Evolutionary conservation across 2,113 vertebrate species (phyloP).

Genomic region (Pogonocichla stellata): DNA sequence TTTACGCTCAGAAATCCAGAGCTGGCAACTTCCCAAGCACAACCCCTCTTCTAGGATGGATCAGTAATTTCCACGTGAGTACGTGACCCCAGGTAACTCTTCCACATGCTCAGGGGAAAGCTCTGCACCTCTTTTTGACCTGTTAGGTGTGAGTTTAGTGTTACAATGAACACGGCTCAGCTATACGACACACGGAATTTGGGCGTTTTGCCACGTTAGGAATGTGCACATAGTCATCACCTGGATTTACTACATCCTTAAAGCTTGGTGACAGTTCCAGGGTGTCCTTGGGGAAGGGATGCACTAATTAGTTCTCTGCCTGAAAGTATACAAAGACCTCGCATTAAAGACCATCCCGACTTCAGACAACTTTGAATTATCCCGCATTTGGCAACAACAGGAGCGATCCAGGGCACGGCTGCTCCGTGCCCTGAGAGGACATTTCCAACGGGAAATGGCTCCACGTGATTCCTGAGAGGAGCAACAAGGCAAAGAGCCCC

Average conservation of each 20-base stretch:
- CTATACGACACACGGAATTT: rapidly evolving
- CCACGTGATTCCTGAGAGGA: rapidly evolving
- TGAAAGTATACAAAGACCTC: not conserved
- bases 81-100: not conserved
- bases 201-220: not conserved
- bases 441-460: not conserved
- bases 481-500: not conserved
- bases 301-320: rapidly evolving
- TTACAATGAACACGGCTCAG: rapidly evolving
- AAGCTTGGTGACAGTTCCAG: too few species aligned
- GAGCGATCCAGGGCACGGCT: rapidly evolving
- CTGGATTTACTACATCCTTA: not conserved
- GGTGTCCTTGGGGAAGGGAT: not conserved
- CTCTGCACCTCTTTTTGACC: not conserved
- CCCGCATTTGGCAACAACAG: rapidly evolving
- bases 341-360: not conserved
- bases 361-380: not conserved
- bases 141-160: not conserved
- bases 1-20: not conserved
- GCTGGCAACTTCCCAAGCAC: too few species aligned
- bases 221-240: rapidly evolving
- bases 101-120: rapidly evolving
- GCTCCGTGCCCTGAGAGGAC: not conserved
- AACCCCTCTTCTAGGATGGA: too few species aligned
- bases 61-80: not conserved